Base-by-base conservation (phyloP, 2,888 invertebrate species). In the Pollenia angustigena region DNA sequence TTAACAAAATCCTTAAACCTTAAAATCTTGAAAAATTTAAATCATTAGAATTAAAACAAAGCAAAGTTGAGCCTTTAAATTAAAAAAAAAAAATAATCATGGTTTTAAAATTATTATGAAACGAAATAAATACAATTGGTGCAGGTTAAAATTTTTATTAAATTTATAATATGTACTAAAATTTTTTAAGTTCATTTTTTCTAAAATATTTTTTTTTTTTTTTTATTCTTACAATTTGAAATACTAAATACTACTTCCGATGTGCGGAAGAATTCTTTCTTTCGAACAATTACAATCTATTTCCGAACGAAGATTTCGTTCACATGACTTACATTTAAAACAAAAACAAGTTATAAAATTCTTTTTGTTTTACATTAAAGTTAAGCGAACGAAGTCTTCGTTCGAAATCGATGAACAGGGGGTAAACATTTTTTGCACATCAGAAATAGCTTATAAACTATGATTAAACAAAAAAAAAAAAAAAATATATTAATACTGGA, bases 81-180 rank as follows among this genome's bases (percentile, higher is more conserved):
- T 81, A 76, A 88, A 52, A 80, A 84, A n/a, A n/a, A n/a, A 84
- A 79, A 80, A 44, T 74, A 88, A 85, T 78, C 68, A 83, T 82
- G 83, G 66, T 87, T 64, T 78, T 58, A 52, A 84, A 68, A 64
- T 42, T 46, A 11, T 62, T 42, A 42, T 64, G 52, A 10, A 60
- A 50, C 16, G 75, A 64, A 68, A 60, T 46, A 40, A 60, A 62
- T 18, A 64, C 32, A 85, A 85, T 85, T 85, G 87, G 87, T 87
- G 87, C 82, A 75, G 87, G 87, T 85, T 76, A 74, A 46, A 54
- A 74, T 78, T 76, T 56, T 7, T 75, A 44, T 66, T 40, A 42
- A 64, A 88, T 83, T 89, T 88, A 89, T 81, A 83, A 56, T 71
- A n/a, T n/a, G n/a, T n/a, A 85, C n/a, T 18, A n/a, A 54, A 71